phyloP scores from a whole-genome alignment of 2,888 invertebrate genomes.

The Cenopis cana region DNA sequence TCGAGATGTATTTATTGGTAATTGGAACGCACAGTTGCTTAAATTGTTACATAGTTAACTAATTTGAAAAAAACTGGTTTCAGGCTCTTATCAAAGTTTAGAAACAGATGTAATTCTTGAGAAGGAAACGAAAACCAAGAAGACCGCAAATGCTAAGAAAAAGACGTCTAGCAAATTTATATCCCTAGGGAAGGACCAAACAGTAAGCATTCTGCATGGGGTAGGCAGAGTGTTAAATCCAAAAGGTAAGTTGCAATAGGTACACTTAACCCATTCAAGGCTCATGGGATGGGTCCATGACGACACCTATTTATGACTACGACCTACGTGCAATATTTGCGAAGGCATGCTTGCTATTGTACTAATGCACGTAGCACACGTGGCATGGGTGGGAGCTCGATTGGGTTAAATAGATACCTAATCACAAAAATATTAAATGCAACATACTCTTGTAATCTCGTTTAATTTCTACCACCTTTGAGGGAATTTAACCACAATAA shows the following conservation, averaged over 20 bases:
- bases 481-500: not conserved
- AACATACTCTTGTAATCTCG: no score
- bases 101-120: slow-evolving; percentile 71
- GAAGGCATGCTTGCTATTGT: no score
- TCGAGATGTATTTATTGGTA: no score
- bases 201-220: slow-evolving; percentile 89
- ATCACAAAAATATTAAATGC: no score
- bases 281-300: no score
- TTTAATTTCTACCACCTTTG: not conserved
- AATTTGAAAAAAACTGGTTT: slow-evolving; percentile 38
- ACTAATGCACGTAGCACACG: no score
- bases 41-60: not conserved
- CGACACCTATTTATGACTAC: no score
- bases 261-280: no score
- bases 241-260: slow-evolving; percentile 81
- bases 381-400: no score
- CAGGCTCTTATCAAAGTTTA: slow-evolving; percentile 68
- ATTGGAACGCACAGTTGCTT: no score
- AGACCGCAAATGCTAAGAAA: slow-evolving; percentile 70
- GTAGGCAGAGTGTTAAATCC: slow-evolving; percentile 91
- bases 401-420: no score
- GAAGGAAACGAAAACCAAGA: slow-evolving; percentile 71
- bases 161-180: slow-evolving; percentile 74
- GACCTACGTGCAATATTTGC: no score
- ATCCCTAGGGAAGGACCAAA: slow-evolving; percentile 87